These are phyloP conservation scores for Luscinia megarhynchos DNA, from an alignment of 2,797 vertebrate genomes.

Conservation along the genomic window DNA sequence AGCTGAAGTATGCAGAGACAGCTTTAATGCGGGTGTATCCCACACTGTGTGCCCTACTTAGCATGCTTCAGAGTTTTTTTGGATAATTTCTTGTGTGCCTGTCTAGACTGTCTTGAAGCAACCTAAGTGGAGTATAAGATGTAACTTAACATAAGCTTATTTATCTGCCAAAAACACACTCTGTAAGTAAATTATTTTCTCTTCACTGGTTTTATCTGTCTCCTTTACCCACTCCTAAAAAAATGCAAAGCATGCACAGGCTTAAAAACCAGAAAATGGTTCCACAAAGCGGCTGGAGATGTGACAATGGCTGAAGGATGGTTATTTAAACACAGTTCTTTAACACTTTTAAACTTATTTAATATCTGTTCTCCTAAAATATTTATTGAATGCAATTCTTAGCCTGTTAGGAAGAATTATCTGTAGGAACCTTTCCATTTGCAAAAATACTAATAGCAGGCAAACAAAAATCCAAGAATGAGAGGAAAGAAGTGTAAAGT, in stretches of 20 bases:
- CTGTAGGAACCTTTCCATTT: background rate
- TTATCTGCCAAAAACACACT: background rate
- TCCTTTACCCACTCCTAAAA: background rate
- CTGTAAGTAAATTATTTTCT: background rate
- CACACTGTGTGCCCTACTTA: background rate
- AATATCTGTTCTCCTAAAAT: background rate
- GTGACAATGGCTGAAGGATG: background rate
- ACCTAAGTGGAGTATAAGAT: background rate
- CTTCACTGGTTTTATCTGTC: background rate
- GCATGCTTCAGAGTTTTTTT: background rate
- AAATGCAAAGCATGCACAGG: background rate
- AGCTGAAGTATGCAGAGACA: background rate
- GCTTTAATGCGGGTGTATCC: background rate
- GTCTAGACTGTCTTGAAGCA: background rate
- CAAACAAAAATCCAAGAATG: background rate
- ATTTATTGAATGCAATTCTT: background rate
- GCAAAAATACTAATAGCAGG: background rate
- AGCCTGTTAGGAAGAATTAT: background rate
- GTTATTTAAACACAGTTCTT: background rate
- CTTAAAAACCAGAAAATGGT: background rate
- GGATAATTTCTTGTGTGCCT: background rate
- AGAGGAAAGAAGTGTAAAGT: background rate
- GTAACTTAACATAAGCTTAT: background rate
- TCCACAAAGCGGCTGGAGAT: background rate
- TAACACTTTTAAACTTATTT: background rate